phyloP scores from a whole-genome alignment of 2,888 invertebrate species.

The Parnassius orleans region DNA sequence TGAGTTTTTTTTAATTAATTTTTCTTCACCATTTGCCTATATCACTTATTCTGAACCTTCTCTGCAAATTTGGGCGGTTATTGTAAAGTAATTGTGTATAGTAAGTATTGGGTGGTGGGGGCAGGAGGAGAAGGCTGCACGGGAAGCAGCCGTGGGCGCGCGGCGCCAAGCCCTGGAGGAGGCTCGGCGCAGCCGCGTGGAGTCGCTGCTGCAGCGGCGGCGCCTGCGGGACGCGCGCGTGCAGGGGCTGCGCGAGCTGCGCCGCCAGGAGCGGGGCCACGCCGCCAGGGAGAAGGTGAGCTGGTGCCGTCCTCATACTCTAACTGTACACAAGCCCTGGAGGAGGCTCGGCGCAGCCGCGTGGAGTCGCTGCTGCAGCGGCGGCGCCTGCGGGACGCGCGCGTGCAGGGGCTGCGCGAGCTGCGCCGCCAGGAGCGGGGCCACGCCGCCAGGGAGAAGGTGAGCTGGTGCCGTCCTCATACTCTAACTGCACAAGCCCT shows the following conservation, averaged over 20 bases:
- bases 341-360: too few species aligned
- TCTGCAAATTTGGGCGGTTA: too few species aligned
- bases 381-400: conserved; percentile 67
- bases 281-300: conserved; percentile 81
- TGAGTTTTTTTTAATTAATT: too few species aligned
- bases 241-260: conserved; percentile 85
- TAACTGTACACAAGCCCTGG: too few species aligned
- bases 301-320: not conserved
- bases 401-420: too few species aligned
- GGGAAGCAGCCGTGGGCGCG: conserved; percentile 97
- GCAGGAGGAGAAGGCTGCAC: conserved; percentile 96
- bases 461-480: not conserved
- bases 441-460: not conserved
- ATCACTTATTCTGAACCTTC: too few species aligned
- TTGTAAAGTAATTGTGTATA: too few species aligned
- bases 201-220: conserved; percentile 88
- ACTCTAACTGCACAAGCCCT: too few species aligned
- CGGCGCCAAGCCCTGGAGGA: conserved; percentile 91
- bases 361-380: too few species aligned
- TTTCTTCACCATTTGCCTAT: too few species aligned
- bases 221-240: conserved; percentile 91
- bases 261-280: conserved; percentile 87
- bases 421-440: not conserved
- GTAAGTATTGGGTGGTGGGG: not conserved
- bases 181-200: conserved; percentile 88